phyloP scores from a whole-genome alignment of 1,140 invertebrate species.

The Gerris buenoi region DNA sequence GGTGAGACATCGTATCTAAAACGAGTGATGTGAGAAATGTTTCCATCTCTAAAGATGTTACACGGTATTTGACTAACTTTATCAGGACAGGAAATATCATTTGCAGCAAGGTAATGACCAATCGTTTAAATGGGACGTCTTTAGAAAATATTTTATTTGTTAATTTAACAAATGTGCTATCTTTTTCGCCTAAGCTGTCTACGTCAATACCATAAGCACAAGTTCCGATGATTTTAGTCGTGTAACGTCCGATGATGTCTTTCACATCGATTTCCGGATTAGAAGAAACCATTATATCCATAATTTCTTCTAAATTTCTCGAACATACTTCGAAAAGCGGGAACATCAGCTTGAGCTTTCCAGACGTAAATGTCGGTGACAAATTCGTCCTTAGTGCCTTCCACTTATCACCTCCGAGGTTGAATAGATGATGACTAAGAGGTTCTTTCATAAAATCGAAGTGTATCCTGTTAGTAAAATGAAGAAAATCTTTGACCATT shows the following conservation, averaged over 20 bases:
- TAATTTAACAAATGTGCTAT: conserved; percentile 34
- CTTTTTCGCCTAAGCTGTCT: conserved; percentile 35
- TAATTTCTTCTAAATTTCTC: conserved; percentile 17
- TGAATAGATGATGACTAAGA: conserved; percentile 37
- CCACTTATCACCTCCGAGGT: conserved; percentile 35
- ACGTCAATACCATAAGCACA: conserved; percentile 46
- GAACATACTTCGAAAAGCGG: conserved; percentile 28
- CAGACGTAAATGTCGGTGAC: conserved; percentile 38
- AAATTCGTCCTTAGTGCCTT: conserved; percentile 34
- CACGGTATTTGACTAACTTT: not conserved
- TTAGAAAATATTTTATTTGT: conserved; percentile 21
- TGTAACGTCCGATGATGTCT: conserved; percentile 40
- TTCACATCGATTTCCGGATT: conserved; percentile 24
- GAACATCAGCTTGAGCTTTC: conserved; percentile 40
- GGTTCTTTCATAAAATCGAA: conserved; percentile 30
- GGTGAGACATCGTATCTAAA: conserved; percentile 29
- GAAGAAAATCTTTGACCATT: conserved; percentile 37
- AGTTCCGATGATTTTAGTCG: conserved; percentile 44
- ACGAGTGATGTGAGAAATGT: conserved; percentile 23
- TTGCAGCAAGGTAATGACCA: not conserved
- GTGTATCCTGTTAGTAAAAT: conserved; percentile 26
- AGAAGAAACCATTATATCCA: conserved; percentile 30
- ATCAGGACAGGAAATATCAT: conserved; percentile 4
- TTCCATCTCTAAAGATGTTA: conserved; percentile 15
- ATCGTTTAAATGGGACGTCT: conserved; percentile 5